These are phyloP conservation scores for Planiliza haematocheilus DNA, from an alignment of 2,113 vertebrate species.

Conservation along the genomic window DNA sequence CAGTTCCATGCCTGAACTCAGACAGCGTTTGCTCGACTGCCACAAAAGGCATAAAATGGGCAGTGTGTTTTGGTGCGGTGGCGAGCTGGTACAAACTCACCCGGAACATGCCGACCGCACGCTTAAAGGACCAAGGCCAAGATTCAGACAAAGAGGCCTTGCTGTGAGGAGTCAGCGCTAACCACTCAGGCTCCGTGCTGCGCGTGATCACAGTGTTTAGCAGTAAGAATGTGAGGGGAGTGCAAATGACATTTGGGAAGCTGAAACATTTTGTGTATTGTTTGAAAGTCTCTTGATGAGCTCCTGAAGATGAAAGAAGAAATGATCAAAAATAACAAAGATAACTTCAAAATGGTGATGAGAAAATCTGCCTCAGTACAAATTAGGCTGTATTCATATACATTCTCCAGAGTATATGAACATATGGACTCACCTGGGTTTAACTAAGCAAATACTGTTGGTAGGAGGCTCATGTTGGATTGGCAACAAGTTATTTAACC, in stretches of 20 bases:
- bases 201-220: constrained; percentile 22
- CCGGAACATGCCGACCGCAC: constrained; percentile 17
- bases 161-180: constrained; percentile 29
- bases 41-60: constrained; percentile 3
- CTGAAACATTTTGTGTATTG: not conserved
- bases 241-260: constrained; percentile 13
- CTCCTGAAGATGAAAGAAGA: not conserved
- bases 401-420: too few species aligned
- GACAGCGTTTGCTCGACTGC: constrained; percentile 1
- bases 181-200: constrained; percentile 17
- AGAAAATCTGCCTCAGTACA: not conserved
- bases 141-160: constrained; percentile 25
- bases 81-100: constrained; percentile 36
- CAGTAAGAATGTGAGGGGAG: not conserved
- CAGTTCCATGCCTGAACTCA: constrained; percentile 9
- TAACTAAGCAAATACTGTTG: too few species aligned
- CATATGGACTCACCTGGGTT: too few species aligned
- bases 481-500: too few species aligned
- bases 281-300: constrained; percentile 1
- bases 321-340: not conserved
- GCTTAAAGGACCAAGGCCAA: constrained; percentile 24
- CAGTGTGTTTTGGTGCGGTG: constrained; percentile 23
- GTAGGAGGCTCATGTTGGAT: too few species aligned
- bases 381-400: too few species aligned
- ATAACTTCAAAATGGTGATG: not conserved